phyloP scores from a whole-genome alignment of 1,140 invertebrate genomes.

The Calycopis cecrops region DNA sequence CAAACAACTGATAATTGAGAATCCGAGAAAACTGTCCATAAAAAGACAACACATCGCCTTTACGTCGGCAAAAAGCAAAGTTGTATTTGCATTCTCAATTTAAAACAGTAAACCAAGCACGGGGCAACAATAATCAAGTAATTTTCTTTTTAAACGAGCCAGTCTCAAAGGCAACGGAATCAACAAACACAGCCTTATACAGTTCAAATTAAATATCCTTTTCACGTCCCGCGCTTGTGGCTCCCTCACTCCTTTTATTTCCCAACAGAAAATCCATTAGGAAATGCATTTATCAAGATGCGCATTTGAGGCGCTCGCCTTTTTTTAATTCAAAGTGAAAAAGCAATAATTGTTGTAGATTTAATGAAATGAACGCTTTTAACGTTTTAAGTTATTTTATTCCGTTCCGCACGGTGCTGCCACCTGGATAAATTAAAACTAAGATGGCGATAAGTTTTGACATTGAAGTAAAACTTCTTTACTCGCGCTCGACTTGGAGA shows the following conservation, averaged over 20 bases:
- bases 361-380: slow-evolving; percentile 8
- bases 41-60: too few species aligned
- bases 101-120: too few species aligned
- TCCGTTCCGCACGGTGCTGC: not conserved
- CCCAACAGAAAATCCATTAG: not conserved
- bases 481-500: too few species aligned
- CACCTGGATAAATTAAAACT: slow-evolving; percentile 6
- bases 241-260: not conserved
- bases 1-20: too few species aligned
- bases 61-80: too few species aligned
- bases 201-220: not conserved
- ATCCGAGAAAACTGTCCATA: too few species aligned
- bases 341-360: slow-evolving; percentile 2
- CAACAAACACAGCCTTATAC: not conserved
- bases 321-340: slow-evolving; percentile 9
- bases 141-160: not conserved
- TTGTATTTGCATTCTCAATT: too few species aligned
- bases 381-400: slow-evolving; percentile 2
- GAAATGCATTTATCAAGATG: slow-evolving; percentile 12
- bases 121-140: too few species aligned
- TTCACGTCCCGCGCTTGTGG: not conserved
- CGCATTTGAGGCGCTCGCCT: not conserved
- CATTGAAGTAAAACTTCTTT: too few species aligned
- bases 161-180: slow-evolving; percentile 6
- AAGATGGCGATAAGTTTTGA: not conserved